A percentile compares a stretch with the other conserved stretches of the same genome.
Conservation (phyloP, 2,888 invertebrate species). For the Crocallis elinguaria region DNA sequence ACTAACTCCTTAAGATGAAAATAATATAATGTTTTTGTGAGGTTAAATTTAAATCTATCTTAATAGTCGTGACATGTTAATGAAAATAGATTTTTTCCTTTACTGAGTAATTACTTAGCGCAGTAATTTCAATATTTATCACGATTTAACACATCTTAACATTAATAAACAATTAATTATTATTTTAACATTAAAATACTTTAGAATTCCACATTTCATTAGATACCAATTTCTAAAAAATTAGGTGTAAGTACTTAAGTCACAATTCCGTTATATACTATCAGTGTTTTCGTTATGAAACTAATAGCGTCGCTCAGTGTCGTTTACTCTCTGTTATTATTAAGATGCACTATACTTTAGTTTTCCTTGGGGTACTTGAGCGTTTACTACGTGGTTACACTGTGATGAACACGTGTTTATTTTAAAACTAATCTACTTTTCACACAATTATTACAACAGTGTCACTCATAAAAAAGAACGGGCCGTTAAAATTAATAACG, state of each 20-base stretch:
- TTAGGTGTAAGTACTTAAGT: slow-evolving; percentile 42
- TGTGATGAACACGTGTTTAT: slow-evolving; percentile 51
- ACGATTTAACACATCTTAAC: slow-evolving; percentile 75
- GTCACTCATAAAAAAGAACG: slow-evolving; percentile 49
- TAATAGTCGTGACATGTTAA: slow-evolving; percentile 8
- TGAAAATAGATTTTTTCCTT: slow-evolving; percentile 46
- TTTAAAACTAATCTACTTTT: slow-evolving; percentile 52
- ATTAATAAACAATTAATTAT: slow-evolving; percentile 73
- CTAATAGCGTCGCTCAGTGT: slow-evolving; percentile 49
- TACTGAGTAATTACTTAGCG: slow-evolving; percentile 54
- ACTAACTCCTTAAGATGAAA: too few species aligned
- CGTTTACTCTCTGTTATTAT: slow-evolving; percentile 34
- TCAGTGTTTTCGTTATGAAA: slow-evolving; percentile 50
- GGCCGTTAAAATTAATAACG: slow-evolving; percentile 41
- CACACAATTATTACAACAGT: slow-evolving; percentile 49
- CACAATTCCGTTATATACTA: slow-evolving; percentile 59
- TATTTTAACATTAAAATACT: slow-evolving; percentile 70
- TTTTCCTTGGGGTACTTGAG: slow-evolving; percentile 51
- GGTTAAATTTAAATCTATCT: background rate
- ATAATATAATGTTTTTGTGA: too few species aligned
- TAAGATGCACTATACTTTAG: slow-evolving; percentile 44
- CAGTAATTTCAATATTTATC: slow-evolving; percentile 70
- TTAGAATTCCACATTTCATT: slow-evolving; percentile 67
- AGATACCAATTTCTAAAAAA: slow-evolving; percentile 55
- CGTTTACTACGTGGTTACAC: slow-evolving; percentile 44